Percentiles rank a stretch among this genome's conserved stretches.
These are phyloP conservation scores for Apostichopus japonicus DNA, from an alignment of 35 echinoderm and acorn worm genomes.

Conservation along the genomic window DNA sequence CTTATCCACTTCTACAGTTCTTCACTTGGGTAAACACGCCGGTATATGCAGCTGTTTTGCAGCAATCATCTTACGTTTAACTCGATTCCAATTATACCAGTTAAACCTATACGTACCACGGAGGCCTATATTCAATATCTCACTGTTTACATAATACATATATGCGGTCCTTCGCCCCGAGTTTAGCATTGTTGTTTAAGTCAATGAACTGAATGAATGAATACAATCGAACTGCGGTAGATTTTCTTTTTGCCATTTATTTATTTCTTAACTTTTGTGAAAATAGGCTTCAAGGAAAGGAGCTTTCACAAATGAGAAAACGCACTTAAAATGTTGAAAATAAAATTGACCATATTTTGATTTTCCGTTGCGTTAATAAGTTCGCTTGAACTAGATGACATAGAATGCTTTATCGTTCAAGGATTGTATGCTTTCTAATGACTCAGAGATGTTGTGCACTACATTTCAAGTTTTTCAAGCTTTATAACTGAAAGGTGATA, in stretches of 20 bases:
- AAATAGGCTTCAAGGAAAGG: not conserved
- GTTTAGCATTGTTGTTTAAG: conserved; percentile 1
- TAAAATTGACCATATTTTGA: not conserved
- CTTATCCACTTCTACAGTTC: not conserved
- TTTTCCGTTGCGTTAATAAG: not conserved
- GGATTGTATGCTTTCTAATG: not conserved
- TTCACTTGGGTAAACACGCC: not conserved
- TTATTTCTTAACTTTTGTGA: not conserved
- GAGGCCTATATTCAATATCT: conserved; percentile 8
- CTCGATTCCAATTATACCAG: conserved; percentile 14
- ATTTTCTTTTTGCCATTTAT: not conserved
- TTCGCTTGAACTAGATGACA: not conserved
- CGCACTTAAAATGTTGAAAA: not conserved
- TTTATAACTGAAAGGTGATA: not conserved
- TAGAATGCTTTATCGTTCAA: not conserved
- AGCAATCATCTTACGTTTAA: conserved; percentile 8
- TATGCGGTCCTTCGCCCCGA: conserved; percentile 10
- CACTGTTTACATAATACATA: conserved; percentile 9
- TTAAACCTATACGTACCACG: not conserved
- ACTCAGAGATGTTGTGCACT: not conserved
- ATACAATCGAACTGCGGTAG: not conserved
- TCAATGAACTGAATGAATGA: not conserved
- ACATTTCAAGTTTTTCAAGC: not conserved
- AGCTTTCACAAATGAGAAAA: not conserved
- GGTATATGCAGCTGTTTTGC: conserved; percentile 12